A percentile compares a stretch with the other conserved stretches of the same genome.
phyloP scores from a whole-genome alignment of 2,797 vertebrate genomes.

The Babyrousa celebensis region DNA sequence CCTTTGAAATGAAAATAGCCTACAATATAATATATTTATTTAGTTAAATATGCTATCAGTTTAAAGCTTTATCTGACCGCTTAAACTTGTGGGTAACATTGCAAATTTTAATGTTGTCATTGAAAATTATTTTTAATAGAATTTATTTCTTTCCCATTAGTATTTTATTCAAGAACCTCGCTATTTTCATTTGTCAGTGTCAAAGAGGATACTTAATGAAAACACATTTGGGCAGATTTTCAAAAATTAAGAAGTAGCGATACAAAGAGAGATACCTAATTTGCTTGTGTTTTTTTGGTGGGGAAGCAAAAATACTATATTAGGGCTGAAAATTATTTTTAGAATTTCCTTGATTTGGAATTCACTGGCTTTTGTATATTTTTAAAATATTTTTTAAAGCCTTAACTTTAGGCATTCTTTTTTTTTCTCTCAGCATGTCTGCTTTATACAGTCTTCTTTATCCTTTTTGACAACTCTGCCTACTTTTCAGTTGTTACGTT shows the following conservation, averaged over 20 bases:
- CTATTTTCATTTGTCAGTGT: not conserved
- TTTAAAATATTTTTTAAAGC: not conserved
- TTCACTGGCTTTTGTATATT: not conserved
- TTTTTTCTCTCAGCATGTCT: not conserved
- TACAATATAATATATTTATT: constrained; percentile 1
- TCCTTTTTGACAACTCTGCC: not conserved
- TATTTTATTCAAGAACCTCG: constrained; percentile 52
- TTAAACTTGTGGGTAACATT: constrained; percentile 40
- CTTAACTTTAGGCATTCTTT: not conserved
- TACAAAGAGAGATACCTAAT: constrained; percentile 49
- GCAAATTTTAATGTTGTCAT: constrained; percentile 34
- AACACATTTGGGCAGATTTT: not conserved
- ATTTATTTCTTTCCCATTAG: constrained; percentile 51
- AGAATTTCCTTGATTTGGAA: constrained; percentile 49
- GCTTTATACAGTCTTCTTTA: not conserved
- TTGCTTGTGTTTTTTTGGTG: not conserved
- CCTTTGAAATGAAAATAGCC: constrained; percentile 48
- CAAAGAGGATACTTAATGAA: constrained; percentile 68
- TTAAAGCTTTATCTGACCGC: constrained; percentile 22
- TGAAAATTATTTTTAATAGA: constrained; percentile 52
- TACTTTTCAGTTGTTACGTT: not conserved
- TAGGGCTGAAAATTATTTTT: constrained; percentile 4
- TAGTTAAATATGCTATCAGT: not conserved
- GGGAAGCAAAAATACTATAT: not conserved
- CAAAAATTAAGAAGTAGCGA: constrained; percentile 28